These are phyloP conservation scores for Buphagus erythrorhynchus DNA, from an alignment of 2,797 vertebrate species.

Conservation along the genomic window DNA sequence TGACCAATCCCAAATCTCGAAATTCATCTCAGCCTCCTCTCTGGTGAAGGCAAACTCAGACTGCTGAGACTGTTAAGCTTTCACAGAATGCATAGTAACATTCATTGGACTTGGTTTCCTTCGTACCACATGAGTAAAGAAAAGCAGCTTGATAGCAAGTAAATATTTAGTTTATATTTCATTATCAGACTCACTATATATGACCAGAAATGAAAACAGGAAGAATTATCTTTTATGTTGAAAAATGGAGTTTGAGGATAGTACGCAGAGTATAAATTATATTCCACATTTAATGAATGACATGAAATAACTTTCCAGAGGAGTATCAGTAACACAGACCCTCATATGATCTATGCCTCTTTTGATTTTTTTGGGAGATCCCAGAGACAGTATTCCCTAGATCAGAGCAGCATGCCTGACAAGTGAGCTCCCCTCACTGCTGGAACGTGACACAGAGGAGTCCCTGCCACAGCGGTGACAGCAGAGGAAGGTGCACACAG, in stretches of 20 bases:
- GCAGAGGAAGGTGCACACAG: not conserved
- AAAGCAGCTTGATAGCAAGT: not conserved
- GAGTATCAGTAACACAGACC: not conserved
- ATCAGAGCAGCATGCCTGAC: not conserved
- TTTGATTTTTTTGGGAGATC: not conserved
- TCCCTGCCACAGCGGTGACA: accelerated
- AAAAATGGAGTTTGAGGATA: not conserved
- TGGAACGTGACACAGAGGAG: not conserved
- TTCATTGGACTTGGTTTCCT: not conserved
- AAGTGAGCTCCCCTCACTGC: not conserved
- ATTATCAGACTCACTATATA: not conserved
- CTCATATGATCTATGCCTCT: not conserved
- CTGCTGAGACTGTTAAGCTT: not conserved
- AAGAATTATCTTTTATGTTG: not conserved
- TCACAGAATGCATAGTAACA: not conserved
- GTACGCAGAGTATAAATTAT: not conserved
- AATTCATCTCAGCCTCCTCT: not conserved
- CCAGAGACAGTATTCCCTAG: not conserved
- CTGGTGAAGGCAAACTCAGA: not conserved
- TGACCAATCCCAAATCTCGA: not conserved
- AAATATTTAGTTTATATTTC: not conserved
- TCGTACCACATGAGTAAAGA: not conserved
- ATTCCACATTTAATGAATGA: not conserved
- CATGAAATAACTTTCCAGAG: not conserved
- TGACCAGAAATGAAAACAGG: not conserved